Percentiles rank a stretch among this genome's conserved stretches.
phyloP scores from a whole-genome alignment of 2,113 vertebrate genomes.

The Amphiprion percula region DNA sequence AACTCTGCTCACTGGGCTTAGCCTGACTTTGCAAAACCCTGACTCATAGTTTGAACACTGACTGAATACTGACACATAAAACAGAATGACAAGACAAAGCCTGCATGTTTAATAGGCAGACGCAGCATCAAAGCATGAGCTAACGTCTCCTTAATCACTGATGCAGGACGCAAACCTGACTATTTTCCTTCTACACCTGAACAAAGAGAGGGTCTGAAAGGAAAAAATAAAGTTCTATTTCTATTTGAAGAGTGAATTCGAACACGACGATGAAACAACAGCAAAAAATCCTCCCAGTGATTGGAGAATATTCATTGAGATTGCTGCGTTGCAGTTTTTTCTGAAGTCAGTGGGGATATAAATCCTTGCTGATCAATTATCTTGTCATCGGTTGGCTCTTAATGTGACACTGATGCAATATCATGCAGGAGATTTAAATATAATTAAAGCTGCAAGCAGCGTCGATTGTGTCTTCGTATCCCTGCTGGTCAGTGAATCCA shows the following conservation, averaged over 20 bases:
- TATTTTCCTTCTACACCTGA: not conserved
- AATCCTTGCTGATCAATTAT: no score
- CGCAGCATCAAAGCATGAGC: constrained; percentile 53
- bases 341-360: not conserved
- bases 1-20: constrained; percentile 11
- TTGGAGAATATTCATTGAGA: constrained; percentile 5
- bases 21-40: constrained; percentile 35
- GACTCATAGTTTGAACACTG: constrained; percentile 25
- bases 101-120: constrained; percentile 28
- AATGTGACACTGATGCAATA: no score
- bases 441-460: no score
- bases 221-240: not conserved
- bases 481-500: no score
- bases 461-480: no score
- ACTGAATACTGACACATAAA: constrained; percentile 41
- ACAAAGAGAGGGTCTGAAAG: constrained; percentile 9
- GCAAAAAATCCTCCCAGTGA: not conserved
- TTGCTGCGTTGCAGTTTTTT: constrained; percentile 2
- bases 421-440: no score
- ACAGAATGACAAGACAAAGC: constrained; percentile 43
- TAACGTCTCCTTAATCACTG: constrained; percentile 26
- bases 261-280: not conserved
- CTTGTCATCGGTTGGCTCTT: no score
- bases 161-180: constrained; percentile 30
- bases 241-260: not conserved